A percentile compares a stretch with the other conserved stretches of the same genome.
phyloP scores from a whole-genome alignment of 1,140 invertebrate genomes.

The Triops longicaudatus region DNA sequence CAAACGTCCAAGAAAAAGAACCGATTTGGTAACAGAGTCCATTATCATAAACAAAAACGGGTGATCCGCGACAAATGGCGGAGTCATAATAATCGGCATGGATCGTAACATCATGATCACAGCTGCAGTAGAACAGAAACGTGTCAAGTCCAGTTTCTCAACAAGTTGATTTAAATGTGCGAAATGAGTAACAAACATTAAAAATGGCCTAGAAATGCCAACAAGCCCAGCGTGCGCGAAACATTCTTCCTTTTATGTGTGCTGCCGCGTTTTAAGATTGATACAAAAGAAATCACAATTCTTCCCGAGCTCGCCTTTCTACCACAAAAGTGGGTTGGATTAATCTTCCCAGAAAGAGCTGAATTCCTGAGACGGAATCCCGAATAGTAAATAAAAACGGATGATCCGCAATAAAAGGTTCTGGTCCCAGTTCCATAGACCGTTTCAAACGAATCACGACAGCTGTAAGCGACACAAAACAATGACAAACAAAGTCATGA shows the following conservation, averaged over 20 bases:
- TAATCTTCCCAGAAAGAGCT: slow-evolving; percentile 59
- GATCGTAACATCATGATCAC: slow-evolving; percentile 5
- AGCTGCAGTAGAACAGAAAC: neutral
- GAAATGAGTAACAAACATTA: neutral
- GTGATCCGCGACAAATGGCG: slow-evolving; percentile 31
- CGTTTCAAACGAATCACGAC: slow-evolving; percentile 13
- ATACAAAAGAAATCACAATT: neutral
- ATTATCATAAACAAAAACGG: slow-evolving; percentile 34
- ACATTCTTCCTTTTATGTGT: neutral
- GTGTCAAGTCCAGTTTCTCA: neutral
- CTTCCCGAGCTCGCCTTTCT: neutral
- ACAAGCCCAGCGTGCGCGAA: neutral
- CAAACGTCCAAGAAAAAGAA: slow-evolving; percentile 26
- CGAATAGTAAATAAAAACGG: slow-evolving; percentile 64
- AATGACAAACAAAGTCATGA: slow-evolving; percentile 8
- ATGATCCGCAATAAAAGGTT: slow-evolving; percentile 36
- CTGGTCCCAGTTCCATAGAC: slow-evolving; percentile 19
- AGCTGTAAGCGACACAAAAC: slow-evolving; percentile 13
- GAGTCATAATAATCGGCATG: slow-evolving; percentile 8
- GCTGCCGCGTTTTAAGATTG: neutral
- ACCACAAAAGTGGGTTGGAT: slow-evolving; percentile 40
- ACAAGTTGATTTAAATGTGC: neutral
- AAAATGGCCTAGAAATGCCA: neutral
- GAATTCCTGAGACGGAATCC: slow-evolving; percentile 47
- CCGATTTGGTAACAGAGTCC: slow-evolving; percentile 29